phyloP scores from a whole-genome alignment of 2,113 vertebrate species.

The Natator depressus region DNA sequence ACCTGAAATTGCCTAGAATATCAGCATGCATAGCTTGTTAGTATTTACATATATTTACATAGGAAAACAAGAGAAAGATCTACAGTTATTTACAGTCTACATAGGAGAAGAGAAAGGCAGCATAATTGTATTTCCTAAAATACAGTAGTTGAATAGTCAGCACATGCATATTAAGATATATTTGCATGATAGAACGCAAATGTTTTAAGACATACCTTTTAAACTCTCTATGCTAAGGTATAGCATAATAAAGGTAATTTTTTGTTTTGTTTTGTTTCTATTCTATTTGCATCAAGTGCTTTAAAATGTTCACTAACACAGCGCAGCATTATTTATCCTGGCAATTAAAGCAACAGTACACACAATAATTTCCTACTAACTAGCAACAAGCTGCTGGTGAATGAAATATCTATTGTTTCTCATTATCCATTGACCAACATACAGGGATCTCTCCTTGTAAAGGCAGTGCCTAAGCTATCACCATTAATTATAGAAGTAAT shows the following conservation, averaged over 20 bases:
- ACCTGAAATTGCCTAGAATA: conserved; percentile 97
- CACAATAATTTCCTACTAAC: conserved; percentile 85
- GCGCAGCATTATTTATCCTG: conserved; percentile 85
- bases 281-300: conserved; percentile 87
- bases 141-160: conserved; percentile 85
- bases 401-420: conserved; percentile 89
- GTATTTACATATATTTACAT: conserved; percentile 99
- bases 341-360: conserved; percentile 91
- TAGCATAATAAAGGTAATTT: conserved; percentile 81
- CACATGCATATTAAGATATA: conserved; percentile 92
- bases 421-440: conserved; percentile 86
- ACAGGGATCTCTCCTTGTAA: conserved; percentile 81
- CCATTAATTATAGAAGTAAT: conserved; percentile 89
- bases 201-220: conserved; percentile 78
- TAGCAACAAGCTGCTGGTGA: conserved; percentile 90
- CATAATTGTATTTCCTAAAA: conserved; percentile 86
- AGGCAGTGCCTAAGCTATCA: conserved; percentile 86
- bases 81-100: conserved; percentile 92
- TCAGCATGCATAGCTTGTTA: conserved; percentile 95
- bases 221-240: conserved; percentile 83
- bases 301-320: conserved; percentile 90
- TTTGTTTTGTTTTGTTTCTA: conserved; percentile 81
- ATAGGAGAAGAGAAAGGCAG: conserved; percentile 86
- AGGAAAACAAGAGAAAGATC: conserved; percentile 82
- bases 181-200: conserved; percentile 86